Base-by-base conservation (phyloP, 2,797 vertebrate genomes). In the Paramormyrops hopkinsi region DNA sequence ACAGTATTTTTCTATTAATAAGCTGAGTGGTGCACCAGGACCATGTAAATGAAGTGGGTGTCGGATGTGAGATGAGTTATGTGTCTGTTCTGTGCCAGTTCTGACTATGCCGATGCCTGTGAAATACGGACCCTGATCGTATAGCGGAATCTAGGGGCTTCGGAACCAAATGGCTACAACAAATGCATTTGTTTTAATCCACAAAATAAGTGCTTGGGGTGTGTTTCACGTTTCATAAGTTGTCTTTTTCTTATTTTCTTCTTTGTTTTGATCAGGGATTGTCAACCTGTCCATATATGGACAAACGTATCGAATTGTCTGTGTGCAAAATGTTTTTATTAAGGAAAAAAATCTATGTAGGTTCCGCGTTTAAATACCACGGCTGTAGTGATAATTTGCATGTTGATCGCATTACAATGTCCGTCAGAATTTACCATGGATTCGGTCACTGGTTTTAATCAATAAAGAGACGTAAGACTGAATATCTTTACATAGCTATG, bases 1-100 rank as follows among this genome's bases (percentile, higher is more conserved):
- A 94, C 92, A 94, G 93, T 94, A 92, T 92, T 94, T 93, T 94
- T 93, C 94, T 95, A 96, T 95, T 94, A 92, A 93, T 93, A 93
- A 94, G 95, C 95, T 92, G 93, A 88, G 94, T 93, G 93, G 93
- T 95, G 93, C 89, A 93, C 95, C 94, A 93, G 94, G 94, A 92
- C 85, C 89, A 92, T 90, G 93, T 94, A 96, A 95, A 96, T 94
- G 93, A 91, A 95, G 95, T 91, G 92, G 69, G 92, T 92, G 93
- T 93, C 95, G 94, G 93, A 94, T 92, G 94, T 91, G 94, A 92
- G 94, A 94, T 95, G 95, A 96, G 95, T 95, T 94, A 96, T 94
- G 94, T 91, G 90, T 92, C 91, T 93, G 93, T 92, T 8, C 51
- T 86, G 29, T 12, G 12, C 84, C 33, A 86, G 29, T 37, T 54